These are phyloP conservation scores for Ichneumon xanthorius DNA, from an alignment of 2,888 invertebrate species.

Conservation along the genomic window DNA sequence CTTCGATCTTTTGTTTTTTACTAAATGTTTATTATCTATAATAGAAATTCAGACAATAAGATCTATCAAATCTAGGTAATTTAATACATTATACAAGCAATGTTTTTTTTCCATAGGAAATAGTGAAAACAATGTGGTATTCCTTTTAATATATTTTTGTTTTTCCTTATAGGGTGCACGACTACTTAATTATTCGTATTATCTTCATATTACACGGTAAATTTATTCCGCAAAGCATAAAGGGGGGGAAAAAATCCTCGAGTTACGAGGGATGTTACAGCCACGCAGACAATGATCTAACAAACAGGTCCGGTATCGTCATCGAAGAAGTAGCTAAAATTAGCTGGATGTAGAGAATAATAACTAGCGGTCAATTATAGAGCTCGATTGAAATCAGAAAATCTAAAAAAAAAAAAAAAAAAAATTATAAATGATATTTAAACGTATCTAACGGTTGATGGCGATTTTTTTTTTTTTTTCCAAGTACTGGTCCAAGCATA, in stretches of 20 bases:
- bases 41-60: slow-evolving; percentile 68
- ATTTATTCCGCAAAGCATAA: slow-evolving; percentile 38
- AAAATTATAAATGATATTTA: slow-evolving; percentile 32
- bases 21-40: slow-evolving; percentile 68
- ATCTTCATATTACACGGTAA: slow-evolving; percentile 53
- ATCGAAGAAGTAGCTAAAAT: slow-evolving; percentile 44
- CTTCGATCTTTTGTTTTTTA: slow-evolving; percentile 55
- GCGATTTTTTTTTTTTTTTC: slow-evolving; percentile 49
- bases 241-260: slow-evolving; percentile 8
- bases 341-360: slow-evolving; percentile 33
- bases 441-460: slow-evolving; percentile 47
- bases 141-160: slow-evolving; percentile 42
- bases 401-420: slow-evolving; percentile 26
- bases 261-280: background rate
- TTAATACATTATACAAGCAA: slow-evolving; percentile 71
- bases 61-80: slow-evolving; percentile 68
- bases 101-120: slow-evolving; percentile 67
- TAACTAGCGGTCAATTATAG: slow-evolving; percentile 34
- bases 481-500: slow-evolving; percentile 63
- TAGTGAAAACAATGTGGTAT: slow-evolving; percentile 72
- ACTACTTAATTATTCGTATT: slow-evolving; percentile 53
- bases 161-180: slow-evolving; percentile 59
- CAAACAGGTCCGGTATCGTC: slow-evolving; percentile 11
- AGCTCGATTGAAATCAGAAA: slow-evolving; percentile 14
- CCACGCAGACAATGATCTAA: slow-evolving; percentile 24